These are phyloP conservation scores for Oreortyx pictus DNA, from an alignment of 2,797 vertebrate genomes.

Conservation along the genomic window DNA sequence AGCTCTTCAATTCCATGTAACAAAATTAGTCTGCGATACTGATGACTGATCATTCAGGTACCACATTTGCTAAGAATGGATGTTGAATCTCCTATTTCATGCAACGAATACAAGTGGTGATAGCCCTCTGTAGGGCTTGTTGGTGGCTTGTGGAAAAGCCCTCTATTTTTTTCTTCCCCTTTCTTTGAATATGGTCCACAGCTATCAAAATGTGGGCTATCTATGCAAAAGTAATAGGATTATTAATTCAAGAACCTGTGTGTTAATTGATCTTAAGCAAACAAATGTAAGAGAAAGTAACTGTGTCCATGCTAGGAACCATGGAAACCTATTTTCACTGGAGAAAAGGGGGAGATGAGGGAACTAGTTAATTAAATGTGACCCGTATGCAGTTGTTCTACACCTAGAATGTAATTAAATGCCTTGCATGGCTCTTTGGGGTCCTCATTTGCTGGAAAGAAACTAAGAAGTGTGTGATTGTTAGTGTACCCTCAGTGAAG, in stretches of 20 bases:
- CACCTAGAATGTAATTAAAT: constrained; percentile 61
- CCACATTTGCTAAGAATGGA: background rate
- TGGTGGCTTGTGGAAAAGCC: background rate
- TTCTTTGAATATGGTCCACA: background rate
- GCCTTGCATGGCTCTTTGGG: constrained; percentile 21
- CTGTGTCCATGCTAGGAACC: background rate
- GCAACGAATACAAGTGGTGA: accelerated
- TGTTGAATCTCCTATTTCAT: background rate
- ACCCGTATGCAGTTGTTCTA: background rate
- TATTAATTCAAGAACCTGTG: constrained; percentile 12
- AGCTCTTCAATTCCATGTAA: background rate
- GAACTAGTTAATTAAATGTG: constrained; percentile 67
- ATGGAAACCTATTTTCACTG: constrained; percentile 58
- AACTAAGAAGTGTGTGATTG: background rate
- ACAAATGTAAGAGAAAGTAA: background rate
- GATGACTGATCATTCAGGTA: background rate
- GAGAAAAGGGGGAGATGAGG: constrained; percentile 27
- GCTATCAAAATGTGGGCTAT: background rate
- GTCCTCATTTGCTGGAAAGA: constrained; percentile 9
- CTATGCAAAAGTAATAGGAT: background rate
- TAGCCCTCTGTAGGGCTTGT: accelerated
- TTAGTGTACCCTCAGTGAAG: background rate
- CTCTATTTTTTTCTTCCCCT: background rate
- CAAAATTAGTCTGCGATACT: background rate
- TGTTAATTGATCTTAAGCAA: constrained; percentile 28